phyloP scores from a whole-genome alignment of 2,888 invertebrate genomes.

The Thymelicus lineola region DNA sequence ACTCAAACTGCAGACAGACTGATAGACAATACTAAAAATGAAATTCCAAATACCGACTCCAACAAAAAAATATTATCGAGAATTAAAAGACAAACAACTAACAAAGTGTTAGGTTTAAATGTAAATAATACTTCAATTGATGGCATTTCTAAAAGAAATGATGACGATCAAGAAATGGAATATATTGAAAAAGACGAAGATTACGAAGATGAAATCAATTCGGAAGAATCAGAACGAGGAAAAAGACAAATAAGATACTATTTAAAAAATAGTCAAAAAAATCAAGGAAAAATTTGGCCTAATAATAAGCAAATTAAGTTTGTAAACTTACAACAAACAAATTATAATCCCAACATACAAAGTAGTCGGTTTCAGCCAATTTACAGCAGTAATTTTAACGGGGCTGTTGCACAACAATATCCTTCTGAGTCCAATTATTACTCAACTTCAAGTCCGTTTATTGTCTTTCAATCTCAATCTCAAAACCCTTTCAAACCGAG shows the following conservation, averaged over 20 bases:
- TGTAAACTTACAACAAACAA: constrained; percentile 61
- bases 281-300: constrained; percentile 64
- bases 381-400: constrained; percentile 59
- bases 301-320: constrained; percentile 63
- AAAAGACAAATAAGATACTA: constrained; percentile 78
- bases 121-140: constrained; percentile 50
- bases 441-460: constrained; percentile 63
- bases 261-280: constrained; percentile 66
- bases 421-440: constrained; percentile 55
- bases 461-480: constrained; percentile 59
- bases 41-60: constrained; percentile 60
- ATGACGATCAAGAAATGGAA: constrained; percentile 67
- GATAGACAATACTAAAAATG: constrained; percentile 72
- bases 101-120: constrained; percentile 49
- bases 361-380: constrained; percentile 58
- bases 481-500: constrained; percentile 71
- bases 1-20: constrained; percentile 78
- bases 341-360: constrained; percentile 61
- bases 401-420: constrained; percentile 56
- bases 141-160: constrained; percentile 61
- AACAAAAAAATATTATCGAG: constrained; percentile 58
- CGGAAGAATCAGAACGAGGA: constrained; percentile 73
- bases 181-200: constrained; percentile 61
- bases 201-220: constrained; percentile 51
- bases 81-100: constrained; percentile 63